phyloP scores from a whole-genome alignment of 2,888 invertebrate genomes.

The Dermolepida albohirtum region DNA sequence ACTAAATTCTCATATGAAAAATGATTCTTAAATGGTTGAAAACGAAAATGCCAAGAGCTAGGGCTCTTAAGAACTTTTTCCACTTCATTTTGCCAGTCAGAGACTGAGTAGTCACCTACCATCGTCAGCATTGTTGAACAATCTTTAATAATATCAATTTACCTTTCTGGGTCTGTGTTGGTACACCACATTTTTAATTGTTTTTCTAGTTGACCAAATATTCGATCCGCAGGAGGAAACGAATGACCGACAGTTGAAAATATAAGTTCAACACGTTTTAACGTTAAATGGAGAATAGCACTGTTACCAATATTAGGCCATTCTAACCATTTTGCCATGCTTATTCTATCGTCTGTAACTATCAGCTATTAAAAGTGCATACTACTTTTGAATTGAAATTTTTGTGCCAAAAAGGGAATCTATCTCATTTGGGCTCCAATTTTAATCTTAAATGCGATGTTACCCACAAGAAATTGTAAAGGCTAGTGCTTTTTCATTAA shows the following conservation, averaged over 20 bases:
- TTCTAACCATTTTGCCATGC: slow-evolving; percentile 21
- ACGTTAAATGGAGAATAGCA: slow-evolving; percentile 7
- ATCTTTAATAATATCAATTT: slow-evolving; percentile 23
- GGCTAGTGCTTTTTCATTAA: too few species aligned
- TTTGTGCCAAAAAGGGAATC: too few species aligned
- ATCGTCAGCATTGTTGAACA: slow-evolving; percentile 41
- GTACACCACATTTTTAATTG: neutral
- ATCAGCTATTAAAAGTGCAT: too few species aligned
- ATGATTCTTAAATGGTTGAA: slow-evolving; percentile 10
- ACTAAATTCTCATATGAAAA: too few species aligned
- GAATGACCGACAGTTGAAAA: slow-evolving; percentile 17
- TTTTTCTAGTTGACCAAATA: neutral
- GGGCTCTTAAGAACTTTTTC: slow-evolving; percentile 40
- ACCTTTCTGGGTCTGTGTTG: slow-evolving; percentile 17
- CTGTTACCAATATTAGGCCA: slow-evolving; percentile 5
- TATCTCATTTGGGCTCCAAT: neutral
- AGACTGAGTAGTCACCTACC: slow-evolving; percentile 37
- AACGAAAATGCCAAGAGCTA: slow-evolving; percentile 40
- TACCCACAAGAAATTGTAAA: slow-evolving; percentile 1
- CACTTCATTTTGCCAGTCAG: slow-evolving; percentile 43
- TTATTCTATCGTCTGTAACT: too few species aligned
- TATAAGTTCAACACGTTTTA: slow-evolving; percentile 16
- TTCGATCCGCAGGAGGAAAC: slow-evolving; percentile 11
- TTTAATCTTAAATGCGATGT: neutral
- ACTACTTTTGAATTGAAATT: neutral